Percentiles rank a stretch among this genome's conserved stretches.
These are phyloP conservation scores for Melanotaenia pygmaea DNA, from an alignment of 2,797 vertebrate genomes.

Conservation along the genomic window DNA sequence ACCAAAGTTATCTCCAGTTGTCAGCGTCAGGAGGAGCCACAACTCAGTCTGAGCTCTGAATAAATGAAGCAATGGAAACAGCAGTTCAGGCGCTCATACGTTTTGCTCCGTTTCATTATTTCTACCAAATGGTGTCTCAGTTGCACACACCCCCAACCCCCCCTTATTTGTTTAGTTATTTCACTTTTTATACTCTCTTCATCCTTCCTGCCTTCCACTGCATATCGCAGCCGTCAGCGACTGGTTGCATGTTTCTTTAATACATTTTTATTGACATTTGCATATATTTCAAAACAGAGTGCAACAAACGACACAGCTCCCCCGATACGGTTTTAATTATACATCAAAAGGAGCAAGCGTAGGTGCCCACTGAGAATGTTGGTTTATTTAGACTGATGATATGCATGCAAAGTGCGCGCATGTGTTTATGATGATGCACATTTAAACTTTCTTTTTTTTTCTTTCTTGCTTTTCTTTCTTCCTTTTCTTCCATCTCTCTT, in stretches of 20 bases:
- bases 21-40: conserved; percentile 47
- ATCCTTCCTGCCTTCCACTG: conserved; percentile 42
- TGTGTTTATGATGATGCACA: conserved; percentile 9
- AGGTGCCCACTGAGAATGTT: conserved; percentile 70
- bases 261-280: conserved; percentile 80
- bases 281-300: conserved; percentile 79
- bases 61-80: conserved; percentile 86
- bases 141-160: not conserved
- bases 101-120: conserved; percentile 75
- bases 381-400: conserved; percentile 65
- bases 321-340: conserved; percentile 80
- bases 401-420: conserved; percentile 31
- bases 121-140: conserved; percentile 55
- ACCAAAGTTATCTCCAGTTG: conserved; percentile 54
- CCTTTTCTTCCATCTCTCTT: conserved; percentile 12
- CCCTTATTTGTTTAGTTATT: conserved; percentile 46
- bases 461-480: conserved; percentile 8
- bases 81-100: conserved; percentile 48
- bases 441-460: conserved; percentile 10
- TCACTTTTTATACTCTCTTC: conserved; percentile 42
- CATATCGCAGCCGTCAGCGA: conserved; percentile 60
- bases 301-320: conserved; percentile 32
- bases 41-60: conserved; percentile 67
- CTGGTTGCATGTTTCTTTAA: conserved; percentile 74
- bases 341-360: conserved; percentile 79